Conservation (phyloP, 2,797 vertebrate species). For the Centropyge bicolor region DNA sequence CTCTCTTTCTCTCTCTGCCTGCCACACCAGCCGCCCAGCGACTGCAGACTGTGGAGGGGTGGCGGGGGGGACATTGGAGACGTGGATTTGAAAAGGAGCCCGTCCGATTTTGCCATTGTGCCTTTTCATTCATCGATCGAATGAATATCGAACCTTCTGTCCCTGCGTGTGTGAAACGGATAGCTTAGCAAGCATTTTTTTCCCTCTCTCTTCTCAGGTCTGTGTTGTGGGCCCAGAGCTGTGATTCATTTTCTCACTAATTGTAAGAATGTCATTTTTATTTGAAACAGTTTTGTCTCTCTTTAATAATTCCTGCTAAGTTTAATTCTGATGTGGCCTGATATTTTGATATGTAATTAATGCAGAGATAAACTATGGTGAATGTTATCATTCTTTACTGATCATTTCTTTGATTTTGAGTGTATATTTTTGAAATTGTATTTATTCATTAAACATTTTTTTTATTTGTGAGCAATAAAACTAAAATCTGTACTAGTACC, state of each 20-base stretch:
- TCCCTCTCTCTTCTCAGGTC: slow-evolving; percentile 80
- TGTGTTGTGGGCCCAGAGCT: slow-evolving; percentile 81
- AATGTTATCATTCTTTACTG: slow-evolving; percentile 7
- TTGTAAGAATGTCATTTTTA: slow-evolving; percentile 59
- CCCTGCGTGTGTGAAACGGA: slow-evolving; percentile 98
- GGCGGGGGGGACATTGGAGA: slow-evolving; percentile 92
- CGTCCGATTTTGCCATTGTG: slow-evolving; percentile 99
- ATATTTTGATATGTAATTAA: neutral
- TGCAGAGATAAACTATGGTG: neutral
- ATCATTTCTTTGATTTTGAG: neutral
- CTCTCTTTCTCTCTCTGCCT: slow-evolving; percentile 86
- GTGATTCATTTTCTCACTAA: slow-evolving; percentile 75
- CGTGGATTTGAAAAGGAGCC: slow-evolving; percentile 96
- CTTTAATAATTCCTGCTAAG: slow-evolving; percentile 28
- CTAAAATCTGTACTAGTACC: neutral
- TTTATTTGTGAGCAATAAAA: neutral
- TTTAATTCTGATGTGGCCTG: neutral
- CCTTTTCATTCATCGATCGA: slow-evolving; percentile 99
- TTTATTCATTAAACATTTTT: neutral
- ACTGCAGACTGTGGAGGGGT: slow-evolving; percentile 92
- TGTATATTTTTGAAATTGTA: neutral
- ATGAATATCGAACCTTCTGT: slow-evolving; percentile 99
- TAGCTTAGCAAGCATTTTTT: slow-evolving; percentile 97
- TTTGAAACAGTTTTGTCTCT: slow-evolving; percentile 13
- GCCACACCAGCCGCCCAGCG: slow-evolving; percentile 93